phyloP scores from a whole-genome alignment of 2,797 vertebrate species.

The Sitta carolinensis region DNA sequence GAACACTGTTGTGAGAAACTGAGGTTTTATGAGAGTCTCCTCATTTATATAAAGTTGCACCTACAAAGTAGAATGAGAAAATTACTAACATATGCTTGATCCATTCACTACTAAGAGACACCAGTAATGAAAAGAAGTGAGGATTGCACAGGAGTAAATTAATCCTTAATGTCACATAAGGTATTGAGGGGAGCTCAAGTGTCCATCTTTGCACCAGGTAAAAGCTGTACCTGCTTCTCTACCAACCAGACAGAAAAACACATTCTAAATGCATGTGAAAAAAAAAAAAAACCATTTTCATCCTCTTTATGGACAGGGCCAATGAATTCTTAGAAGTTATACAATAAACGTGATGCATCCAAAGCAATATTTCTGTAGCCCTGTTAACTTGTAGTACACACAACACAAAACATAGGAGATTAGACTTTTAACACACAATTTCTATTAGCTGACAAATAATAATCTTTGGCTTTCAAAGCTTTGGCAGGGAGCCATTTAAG shows the following conservation, averaged over 20 bases:
- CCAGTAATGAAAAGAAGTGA: background rate
- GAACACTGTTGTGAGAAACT: background rate
- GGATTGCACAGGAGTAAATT: background rate
- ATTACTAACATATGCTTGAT: background rate
- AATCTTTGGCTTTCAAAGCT: slow-evolving; percentile 25
- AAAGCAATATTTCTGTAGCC: background rate
- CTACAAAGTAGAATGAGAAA: background rate
- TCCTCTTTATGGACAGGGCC: background rate
- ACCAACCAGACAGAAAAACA: background rate
- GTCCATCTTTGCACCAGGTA: background rate
- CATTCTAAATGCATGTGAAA: background rate
- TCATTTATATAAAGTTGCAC: background rate
- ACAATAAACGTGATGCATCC: background rate
- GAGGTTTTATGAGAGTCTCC: background rate
- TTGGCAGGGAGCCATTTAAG: slow-evolving; percentile 31
- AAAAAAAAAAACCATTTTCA: background rate
- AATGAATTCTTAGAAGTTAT: background rate
- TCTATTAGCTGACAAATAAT: slow-evolving; percentile 24
- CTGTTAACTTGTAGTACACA: background rate
- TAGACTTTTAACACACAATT: slow-evolving; percentile 19
- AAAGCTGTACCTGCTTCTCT: background rate
- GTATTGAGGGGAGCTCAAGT: background rate
- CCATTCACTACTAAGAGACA: background rate
- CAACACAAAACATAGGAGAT: slow-evolving; percentile 7
- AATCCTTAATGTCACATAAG: background rate